Conservation (phyloP, 2,888 invertebrate genomes). For the Amiota mariae region DNA sequence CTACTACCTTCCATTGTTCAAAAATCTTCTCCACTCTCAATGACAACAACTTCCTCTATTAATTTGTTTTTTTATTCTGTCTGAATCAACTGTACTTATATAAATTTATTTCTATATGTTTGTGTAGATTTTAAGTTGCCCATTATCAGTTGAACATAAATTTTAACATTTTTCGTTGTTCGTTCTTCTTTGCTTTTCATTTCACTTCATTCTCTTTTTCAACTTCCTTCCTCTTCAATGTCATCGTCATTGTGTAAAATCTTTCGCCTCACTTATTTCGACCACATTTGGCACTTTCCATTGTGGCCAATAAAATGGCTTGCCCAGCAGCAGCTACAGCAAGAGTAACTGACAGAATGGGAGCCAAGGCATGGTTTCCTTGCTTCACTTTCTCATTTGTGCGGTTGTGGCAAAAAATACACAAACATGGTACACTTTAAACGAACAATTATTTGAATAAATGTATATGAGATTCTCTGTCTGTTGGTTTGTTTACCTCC, state of each 20-base stretch:
- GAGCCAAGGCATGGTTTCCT: neutral
- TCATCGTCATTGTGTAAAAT: neutral
- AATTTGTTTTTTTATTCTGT: neutral
- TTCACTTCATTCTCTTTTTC: too few relatives aligned
- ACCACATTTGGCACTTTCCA: constrained; percentile 29
- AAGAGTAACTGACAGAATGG: too few relatives aligned
- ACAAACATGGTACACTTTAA: neutral
- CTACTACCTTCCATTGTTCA: neutral
- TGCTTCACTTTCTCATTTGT: neutral
- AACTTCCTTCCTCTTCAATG: too few relatives aligned
- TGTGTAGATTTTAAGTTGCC: constrained; percentile 8
- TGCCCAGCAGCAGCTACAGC: neutral
- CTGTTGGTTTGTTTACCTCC: neutral
- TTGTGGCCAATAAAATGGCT: constrained; percentile 29
- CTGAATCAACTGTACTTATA: neutral
- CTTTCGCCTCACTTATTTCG: constrained; percentile 28
- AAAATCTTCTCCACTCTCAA: neutral
- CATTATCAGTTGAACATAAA: constrained; percentile 27
- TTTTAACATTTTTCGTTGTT: constrained; percentile 3
- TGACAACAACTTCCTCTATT: neutral
- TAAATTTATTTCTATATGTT: neutral
- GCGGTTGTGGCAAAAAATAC: constrained; percentile 7
- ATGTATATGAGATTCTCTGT: constrained; percentile 17
- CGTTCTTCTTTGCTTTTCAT: too few relatives aligned
- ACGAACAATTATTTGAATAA: constrained; percentile 19